phyloP scores from a whole-genome alignment of 2,113 vertebrate species.

The Ochotona princeps region DNA sequence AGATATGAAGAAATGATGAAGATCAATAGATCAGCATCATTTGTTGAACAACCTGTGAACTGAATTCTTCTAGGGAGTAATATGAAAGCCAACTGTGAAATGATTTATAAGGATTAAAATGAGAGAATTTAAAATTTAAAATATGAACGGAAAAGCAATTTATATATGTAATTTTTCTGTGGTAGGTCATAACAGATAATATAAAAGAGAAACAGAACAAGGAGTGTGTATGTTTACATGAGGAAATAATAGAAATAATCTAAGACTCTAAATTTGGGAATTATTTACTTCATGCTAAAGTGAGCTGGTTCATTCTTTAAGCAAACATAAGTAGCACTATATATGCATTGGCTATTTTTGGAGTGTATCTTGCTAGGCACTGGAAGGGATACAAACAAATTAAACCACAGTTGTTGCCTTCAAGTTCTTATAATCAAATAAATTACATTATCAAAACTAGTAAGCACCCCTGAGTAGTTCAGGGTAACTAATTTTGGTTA shows the following conservation, averaged over 20 bases:
- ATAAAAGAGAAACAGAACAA: background rate
- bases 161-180: background rate
- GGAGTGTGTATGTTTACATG: background rate
- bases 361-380: background rate
- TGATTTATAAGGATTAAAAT: background rate
- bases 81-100: background rate
- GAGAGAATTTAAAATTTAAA: background rate
- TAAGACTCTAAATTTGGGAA: background rate
- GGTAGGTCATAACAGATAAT: background rate
- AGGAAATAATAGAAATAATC: background rate
- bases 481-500: background rate
- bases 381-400: background rate
- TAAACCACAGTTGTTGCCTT: background rate
- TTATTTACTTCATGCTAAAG: background rate
- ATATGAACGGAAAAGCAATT: background rate
- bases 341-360: background rate
- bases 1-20: background rate
- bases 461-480: background rate
- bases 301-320: background rate
- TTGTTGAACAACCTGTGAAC: background rate
- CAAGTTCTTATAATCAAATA: slow-evolving; percentile 1
- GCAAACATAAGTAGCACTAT: background rate
- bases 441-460: background rate
- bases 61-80: background rate
- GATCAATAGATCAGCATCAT: background rate